Percentiles rank a stretch among this genome's conserved stretches.
Conservation (phyloP, 2,797 vertebrate genomes). For the Gephyroberyx darwinii region DNA sequence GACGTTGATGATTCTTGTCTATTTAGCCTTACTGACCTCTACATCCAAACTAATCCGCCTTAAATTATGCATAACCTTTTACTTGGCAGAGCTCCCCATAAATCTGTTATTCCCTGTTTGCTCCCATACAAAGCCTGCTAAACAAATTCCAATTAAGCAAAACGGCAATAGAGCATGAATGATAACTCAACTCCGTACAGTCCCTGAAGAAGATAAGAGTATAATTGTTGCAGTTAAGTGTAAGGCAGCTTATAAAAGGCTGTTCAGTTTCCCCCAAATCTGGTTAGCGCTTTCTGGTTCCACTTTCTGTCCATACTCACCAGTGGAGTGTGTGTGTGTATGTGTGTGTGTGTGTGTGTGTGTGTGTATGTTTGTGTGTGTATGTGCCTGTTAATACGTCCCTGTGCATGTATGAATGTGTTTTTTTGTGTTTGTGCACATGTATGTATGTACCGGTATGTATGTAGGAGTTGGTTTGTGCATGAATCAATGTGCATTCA, state of each 20-base stretch:
- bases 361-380: background rate
- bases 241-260: slow-evolving; percentile 57
- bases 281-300: slow-evolving; percentile 48
- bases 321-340: slow-evolving; percentile 2
- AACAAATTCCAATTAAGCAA: slow-evolving; percentile 82
- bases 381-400: background rate
- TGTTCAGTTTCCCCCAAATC: slow-evolving; percentile 47
- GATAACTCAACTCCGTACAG: slow-evolving; percentile 69
- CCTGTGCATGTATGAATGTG: too few species aligned
- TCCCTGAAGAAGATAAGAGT: slow-evolving; percentile 76
- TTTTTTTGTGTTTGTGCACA: too few species aligned
- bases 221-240: slow-evolving; percentile 66
- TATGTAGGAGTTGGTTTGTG: too few species aligned
- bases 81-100: slow-evolving; percentile 77
- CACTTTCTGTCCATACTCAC: slow-evolving; percentile 42
- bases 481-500: too few species aligned
- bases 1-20: slow-evolving; percentile 72
- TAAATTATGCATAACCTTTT: slow-evolving; percentile 82
- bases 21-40: slow-evolving; percentile 78
- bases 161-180: slow-evolving; percentile 76
- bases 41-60: slow-evolving; percentile 78
- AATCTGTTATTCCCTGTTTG: slow-evolving; percentile 80
- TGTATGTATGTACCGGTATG: background rate
- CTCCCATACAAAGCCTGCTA: slow-evolving; percentile 73
- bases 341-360: background rate